These are phyloP conservation scores for Eumaeus atala DNA, from an alignment of 1,140 invertebrate species.

Conservation along the genomic window DNA sequence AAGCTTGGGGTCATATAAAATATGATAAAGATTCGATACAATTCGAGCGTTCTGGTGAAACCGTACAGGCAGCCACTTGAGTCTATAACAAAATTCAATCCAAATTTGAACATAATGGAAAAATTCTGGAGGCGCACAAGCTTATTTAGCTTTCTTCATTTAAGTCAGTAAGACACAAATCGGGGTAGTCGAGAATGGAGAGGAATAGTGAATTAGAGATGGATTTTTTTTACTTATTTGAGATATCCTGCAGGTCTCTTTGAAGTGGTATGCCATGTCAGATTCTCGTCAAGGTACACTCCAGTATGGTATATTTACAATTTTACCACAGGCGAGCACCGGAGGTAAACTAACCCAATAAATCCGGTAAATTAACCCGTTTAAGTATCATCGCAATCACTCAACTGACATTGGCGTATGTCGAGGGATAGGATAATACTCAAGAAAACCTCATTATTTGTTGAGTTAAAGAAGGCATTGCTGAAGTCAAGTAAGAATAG, in stretches of 20 bases:
- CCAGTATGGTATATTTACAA: not conserved
- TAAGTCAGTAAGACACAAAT: too few relatives aligned
- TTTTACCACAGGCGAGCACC: not conserved
- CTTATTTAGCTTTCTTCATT: too few relatives aligned
- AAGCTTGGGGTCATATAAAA: too few relatives aligned
- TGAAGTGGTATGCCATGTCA: conserved; percentile 1
- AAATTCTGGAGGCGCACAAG: too few relatives aligned
- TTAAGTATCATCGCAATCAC: not conserved
- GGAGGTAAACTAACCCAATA: not conserved
- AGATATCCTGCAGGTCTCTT: not conserved
- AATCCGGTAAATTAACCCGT: not conserved
- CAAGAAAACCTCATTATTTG: not conserved
- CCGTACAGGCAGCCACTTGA: too few relatives aligned
- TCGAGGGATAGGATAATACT: not conserved
- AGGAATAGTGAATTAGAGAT: not conserved
- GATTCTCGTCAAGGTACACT: conserved; percentile 3
- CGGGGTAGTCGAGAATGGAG: not conserved
- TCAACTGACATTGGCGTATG: not conserved
- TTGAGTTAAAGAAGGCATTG: conserved; percentile 2
- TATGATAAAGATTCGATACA: too few relatives aligned
- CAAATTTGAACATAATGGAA: too few relatives aligned
- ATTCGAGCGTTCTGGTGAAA: too few relatives aligned
- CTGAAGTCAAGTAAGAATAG: conserved; percentile 2
- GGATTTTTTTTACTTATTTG: not conserved
- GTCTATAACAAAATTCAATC: too few relatives aligned